Conservation (phyloP, 2,888 invertebrate species). For the Chironomus riparius region DNA sequence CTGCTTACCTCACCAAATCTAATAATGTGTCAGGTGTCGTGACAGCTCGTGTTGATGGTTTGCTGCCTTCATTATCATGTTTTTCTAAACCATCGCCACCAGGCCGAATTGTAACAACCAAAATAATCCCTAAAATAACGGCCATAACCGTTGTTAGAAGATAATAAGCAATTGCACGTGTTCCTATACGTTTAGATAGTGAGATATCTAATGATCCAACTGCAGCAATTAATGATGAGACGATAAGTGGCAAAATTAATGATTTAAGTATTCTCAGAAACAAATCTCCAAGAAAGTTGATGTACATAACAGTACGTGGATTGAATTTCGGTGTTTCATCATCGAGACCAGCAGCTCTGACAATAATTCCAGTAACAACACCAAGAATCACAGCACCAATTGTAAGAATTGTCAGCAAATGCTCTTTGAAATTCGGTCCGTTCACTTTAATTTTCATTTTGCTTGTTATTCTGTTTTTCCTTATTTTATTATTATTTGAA, state of each 20-base stretch:
- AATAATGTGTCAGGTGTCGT: conserved; percentile 60
- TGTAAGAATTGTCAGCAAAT: conserved; percentile 51
- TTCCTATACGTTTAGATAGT: conserved; percentile 57
- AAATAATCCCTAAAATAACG: conserved; percentile 60
- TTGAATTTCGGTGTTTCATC: conserved; percentile 40
- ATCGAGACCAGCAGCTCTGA: conserved; percentile 37
- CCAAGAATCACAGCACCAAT: conserved; percentile 50
- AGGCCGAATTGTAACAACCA: conserved; percentile 57
- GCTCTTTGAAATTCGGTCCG: not conserved
- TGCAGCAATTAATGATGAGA: conserved; percentile 58
- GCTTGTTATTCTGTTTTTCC: not conserved
- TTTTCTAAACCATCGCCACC: conserved; percentile 39
- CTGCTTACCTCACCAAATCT: conserved; percentile 55
- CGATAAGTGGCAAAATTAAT: conserved; percentile 62
- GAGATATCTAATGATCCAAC: conserved; percentile 59
- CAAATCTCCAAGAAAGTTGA: conserved; percentile 60
- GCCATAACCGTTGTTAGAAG: conserved; percentile 58
- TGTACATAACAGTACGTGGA: conserved; percentile 55
- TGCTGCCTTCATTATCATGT: conserved; percentile 28
- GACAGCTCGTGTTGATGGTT: conserved; percentile 40
- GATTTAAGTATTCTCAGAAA: conserved; percentile 65
- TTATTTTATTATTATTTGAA: not conserved
- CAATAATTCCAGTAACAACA: conserved; percentile 45
- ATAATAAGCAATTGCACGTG: conserved; percentile 58
- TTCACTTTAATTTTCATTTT: conserved; percentile 5